Base-by-base conservation (phyloP, 2,888 invertebrate genomes). In the Latrodectus hesperus region DNA sequence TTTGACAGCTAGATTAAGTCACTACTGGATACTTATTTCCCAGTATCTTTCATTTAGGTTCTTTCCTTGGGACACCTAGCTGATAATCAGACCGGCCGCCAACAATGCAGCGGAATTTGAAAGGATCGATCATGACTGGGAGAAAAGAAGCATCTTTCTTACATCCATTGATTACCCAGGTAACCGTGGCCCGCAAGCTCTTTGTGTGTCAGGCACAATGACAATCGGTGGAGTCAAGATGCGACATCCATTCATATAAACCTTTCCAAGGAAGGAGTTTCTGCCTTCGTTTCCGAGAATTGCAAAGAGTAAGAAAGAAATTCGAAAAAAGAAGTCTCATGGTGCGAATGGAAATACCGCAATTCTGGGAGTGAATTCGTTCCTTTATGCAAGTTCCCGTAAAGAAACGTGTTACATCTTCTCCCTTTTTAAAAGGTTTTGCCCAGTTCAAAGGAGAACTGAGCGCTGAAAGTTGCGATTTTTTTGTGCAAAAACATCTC, bases 1-100 rank as follows among this genome's bases (percentile, higher is more conserved):
- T 73, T 81, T 74, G 81, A 73, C 74, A 53, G 67, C 65, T 26
- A 81, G 81, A 80, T 81, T 81, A 73, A 81, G 81, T 67, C 73
- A 38, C n/a, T 51, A 52, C 67, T 67, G 67, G 67, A 81, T 81
- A 73, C 73, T 72, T 68, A 77, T 68, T 68, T 52, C 68, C 22
- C 64, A 71, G 81, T 74, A 81, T 81, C 73, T 73, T 81, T 81
- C 81, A 74, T 73, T 81, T 67, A 67, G 53, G 67, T 80, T 72
- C 73, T 81, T 81, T 64, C 72, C 52, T 73, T 67, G 38, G 52
- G 72, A n/a, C 53, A 67, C 65, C 67, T 53, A 65, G 65, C 67
- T 81, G 67, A 81, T 81, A 73, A 81, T 81, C 26, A 60, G 81
- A 17, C 52, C 22, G 65, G 68, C 14, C 49, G 16, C 52, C 65